Conservation (phyloP, 2,888 invertebrate species). For the Augiades crinisus region DNA sequence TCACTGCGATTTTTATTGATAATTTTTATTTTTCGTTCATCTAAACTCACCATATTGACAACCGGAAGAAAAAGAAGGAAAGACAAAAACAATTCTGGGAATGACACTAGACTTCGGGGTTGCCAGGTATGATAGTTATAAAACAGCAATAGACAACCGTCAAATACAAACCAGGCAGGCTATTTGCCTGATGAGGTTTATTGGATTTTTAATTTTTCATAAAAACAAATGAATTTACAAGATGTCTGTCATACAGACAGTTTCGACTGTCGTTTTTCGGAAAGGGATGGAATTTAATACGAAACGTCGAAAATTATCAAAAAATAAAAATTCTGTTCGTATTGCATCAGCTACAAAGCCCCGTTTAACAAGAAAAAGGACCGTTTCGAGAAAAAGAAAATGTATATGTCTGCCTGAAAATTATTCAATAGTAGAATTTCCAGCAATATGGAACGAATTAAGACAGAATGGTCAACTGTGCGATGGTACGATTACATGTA, state of each 20-base stretch:
- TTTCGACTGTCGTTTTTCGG: conserved; percentile 79
- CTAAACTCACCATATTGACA: conserved; percentile 85
- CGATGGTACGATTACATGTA: conserved; percentile 85
- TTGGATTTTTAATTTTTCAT: conserved; percentile 11
- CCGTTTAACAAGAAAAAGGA: conserved; percentile 70
- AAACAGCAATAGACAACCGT: neutral
- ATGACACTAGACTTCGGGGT: conserved; percentile 22
- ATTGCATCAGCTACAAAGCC: conserved; percentile 66
- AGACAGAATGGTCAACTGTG: conserved; percentile 84
- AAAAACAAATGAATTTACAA: conserved; percentile 47
- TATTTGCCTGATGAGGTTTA: too few species aligned
- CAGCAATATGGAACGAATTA: conserved; percentile 85
- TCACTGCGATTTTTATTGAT: conserved; percentile 65
- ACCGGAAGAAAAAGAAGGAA: conserved; percentile 83
- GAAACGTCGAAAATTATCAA: conserved; percentile 79
- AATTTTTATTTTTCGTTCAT: conserved; percentile 49
- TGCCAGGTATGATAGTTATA: conserved; percentile 14
- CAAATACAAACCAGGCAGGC: neutral
- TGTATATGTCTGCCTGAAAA: conserved; percentile 83
- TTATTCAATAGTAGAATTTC: conserved; percentile 83
- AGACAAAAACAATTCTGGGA: conserved; percentile 60
- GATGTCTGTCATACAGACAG: conserved; percentile 66
- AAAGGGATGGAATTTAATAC: conserved; percentile 80
- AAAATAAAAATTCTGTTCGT: conserved; percentile 78
- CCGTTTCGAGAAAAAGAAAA: conserved; percentile 72